Percentiles rank a stretch among this genome's conserved stretches.
Conservation (phyloP, 2,888 invertebrate species). For the Papilio gigon region DNA sequence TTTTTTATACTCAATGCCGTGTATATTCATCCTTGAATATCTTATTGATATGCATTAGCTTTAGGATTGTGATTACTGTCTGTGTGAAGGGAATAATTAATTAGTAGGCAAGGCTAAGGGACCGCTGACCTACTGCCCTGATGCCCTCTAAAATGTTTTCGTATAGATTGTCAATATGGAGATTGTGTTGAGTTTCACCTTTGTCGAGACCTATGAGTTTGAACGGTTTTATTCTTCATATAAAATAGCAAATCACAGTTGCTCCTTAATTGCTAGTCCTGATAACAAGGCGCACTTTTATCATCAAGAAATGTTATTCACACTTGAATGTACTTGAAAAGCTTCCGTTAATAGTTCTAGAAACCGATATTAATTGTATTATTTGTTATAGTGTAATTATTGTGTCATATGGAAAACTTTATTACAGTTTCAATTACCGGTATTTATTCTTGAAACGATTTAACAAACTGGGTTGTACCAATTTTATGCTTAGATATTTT, state of each 20-base stretch:
- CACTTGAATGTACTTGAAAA: conserved; percentile 14
- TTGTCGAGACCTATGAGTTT: too few species aligned
- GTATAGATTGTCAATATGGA: not conserved
- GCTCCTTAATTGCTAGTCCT: not conserved
- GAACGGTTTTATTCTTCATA: not conserved
- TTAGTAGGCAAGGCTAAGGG: conserved; percentile 36
- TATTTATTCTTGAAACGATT: not conserved
- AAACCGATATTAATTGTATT: conserved; percentile 15
- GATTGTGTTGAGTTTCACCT: not conserved
- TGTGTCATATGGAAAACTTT: not conserved
- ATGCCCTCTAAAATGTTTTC: conserved; percentile 25
- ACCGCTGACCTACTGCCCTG: conserved; percentile 25
- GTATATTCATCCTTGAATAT: conserved; percentile 6
- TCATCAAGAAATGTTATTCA: not conserved
- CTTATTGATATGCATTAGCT: conserved; percentile 23
- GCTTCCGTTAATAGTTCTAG: conserved; percentile 19
- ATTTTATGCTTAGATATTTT: not conserved
- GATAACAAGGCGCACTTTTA: conserved; percentile 19
- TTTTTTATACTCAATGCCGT: too few species aligned
- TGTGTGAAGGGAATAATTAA: conserved; percentile 37
- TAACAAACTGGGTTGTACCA: not conserved
- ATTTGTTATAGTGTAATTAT: not conserved
- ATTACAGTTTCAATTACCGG: not conserved
- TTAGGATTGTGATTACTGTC: not conserved
- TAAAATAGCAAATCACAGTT: conserved; percentile 16